These are phyloP conservation scores for Alauda arvensis DNA, from an alignment of 2,797 vertebrate species.

Conservation along the genomic window DNA sequence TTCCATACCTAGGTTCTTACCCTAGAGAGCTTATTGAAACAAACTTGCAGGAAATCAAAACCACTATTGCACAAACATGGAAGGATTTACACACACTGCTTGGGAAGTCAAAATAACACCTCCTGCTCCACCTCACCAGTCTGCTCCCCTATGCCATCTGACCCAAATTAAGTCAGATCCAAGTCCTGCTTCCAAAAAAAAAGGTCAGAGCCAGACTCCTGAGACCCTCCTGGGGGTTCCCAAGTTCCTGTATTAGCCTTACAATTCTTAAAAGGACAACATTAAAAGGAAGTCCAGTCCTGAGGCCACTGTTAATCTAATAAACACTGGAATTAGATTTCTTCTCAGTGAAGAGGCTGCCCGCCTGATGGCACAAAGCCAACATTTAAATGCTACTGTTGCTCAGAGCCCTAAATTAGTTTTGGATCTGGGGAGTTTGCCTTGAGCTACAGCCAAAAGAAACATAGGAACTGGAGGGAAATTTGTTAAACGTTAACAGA, in stretches of 20 bases:
- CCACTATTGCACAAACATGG: background rate
- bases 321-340: conserved; percentile 66
- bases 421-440: conserved; percentile 69
- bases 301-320: conserved; percentile 62
- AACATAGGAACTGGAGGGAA: conserved; percentile 64
- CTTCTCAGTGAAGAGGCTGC: conserved; percentile 57
- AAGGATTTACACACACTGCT: conserved; percentile 45
- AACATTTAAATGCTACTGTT: conserved; percentile 70
- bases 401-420: conserved; percentile 68
- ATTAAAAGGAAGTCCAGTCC: conserved; percentile 60
- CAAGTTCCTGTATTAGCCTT: conserved; percentile 47
- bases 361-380: conserved; percentile 56
- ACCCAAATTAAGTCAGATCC: conserved; percentile 20
- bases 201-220: conserved; percentile 14
- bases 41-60: conserved; percentile 53
- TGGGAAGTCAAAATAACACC: conserved; percentile 45
- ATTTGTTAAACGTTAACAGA: conserved; percentile 66
- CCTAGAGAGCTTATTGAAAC: conserved; percentile 41
- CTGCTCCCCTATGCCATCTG: background rate
- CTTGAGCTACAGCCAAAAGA: conserved; percentile 70
- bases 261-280: conserved; percentile 48
- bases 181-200: background rate
- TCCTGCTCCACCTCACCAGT: background rate
- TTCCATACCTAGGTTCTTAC: background rate
- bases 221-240: conserved; percentile 27